Evolutionary conservation across 1,140 invertebrate genomes (phyloP).

Genomic region (Zaprionus camerounensis): DNA sequence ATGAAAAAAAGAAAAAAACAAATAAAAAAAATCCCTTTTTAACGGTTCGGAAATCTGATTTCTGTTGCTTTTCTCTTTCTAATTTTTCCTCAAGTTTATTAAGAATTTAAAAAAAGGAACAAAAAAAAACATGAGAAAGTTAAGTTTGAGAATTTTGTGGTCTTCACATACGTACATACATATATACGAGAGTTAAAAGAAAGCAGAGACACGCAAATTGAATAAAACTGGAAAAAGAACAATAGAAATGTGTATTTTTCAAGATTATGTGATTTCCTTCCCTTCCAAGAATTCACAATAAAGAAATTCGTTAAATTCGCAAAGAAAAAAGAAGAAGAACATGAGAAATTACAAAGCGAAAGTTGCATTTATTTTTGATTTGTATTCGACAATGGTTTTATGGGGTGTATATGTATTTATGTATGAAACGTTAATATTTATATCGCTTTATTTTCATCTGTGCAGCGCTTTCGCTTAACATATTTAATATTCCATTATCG

Average conservation of each 20-base stretch:
- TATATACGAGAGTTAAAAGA: neutral
- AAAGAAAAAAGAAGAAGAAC: constrained; percentile 5
- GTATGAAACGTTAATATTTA: neutral
- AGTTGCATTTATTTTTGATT: constrained; percentile 36
- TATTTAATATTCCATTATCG: constrained; percentile 34
- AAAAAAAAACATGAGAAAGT: constrained; percentile 26
- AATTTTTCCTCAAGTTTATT: neutral
- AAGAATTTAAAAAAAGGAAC: constrained; percentile 8
- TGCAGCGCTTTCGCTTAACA: constrained; percentile 36
- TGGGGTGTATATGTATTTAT: neutral
- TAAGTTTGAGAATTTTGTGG: constrained; percentile 21
- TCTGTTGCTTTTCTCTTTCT: constrained; percentile 2
- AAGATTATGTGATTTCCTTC: constrained; percentile 36
- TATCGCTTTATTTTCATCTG: constrained; percentile 16
- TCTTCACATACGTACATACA: constrained; percentile 6
- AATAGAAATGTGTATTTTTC: constrained; percentile 28
- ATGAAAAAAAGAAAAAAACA: neutral
- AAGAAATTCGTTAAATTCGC: constrained; percentile 49
- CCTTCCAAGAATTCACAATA: constrained; percentile 43
- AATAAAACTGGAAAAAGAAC: constrained; percentile 16
- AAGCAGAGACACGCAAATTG: neutral
- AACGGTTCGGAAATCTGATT: constrained; percentile 14
- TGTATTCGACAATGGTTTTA: constrained; percentile 8
- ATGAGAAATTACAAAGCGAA: constrained; percentile 32
- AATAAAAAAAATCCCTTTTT: constrained; percentile 13